Base-by-base conservation (phyloP, 2,888 invertebrate species). In the Sinohyriopsis cumingii region DNA sequence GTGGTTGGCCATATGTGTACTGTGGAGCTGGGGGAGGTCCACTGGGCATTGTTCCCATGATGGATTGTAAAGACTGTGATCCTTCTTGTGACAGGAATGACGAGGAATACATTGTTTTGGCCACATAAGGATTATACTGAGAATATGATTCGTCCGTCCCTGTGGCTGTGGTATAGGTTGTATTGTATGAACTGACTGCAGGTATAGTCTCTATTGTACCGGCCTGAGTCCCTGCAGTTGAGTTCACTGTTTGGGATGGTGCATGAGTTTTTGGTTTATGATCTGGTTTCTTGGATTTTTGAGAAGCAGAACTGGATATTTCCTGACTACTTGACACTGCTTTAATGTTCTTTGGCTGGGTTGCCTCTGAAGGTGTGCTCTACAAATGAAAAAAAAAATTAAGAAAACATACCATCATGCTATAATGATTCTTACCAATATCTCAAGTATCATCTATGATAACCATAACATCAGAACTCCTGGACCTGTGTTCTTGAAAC, bases 11-110 rank as follows among this genome's bases (percentile, higher is more conserved):
- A 62, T 78, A 80, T 25, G 68, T 59, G 24, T 66, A 62, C 24
- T 65, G 63, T 59, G 67, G 54, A 20, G 72, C 67, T 45, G 70
- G 70, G 20, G 69, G 57, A 12, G 76, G 62, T 19, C 63, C 62
- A 6, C 67, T 65, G 18, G 76, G 67, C n/a, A 74, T 72, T 15
- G 83, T 84, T 28, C 86, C 85, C 67, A 89, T 83, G 53, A 89
- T 77, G 12, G 82, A 83, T 81, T 88, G 87, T 65, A 89, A 85
- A 59, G 83, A 83, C 73, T 87, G 86, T 25, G 84, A 83, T 4
- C 89, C 89, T 67, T 89, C 88, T 54, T 84, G 84, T 3, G 86
- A 85, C 87, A 89, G 82, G 75, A 89, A 89, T 7, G 89, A 89
- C 4, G 88, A 83, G 6, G 84, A 78, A 72, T 84, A 88, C 86